phyloP scores from a whole-genome alignment of 2,888 invertebrate genomes.

The Catocala fraxini region DNA sequence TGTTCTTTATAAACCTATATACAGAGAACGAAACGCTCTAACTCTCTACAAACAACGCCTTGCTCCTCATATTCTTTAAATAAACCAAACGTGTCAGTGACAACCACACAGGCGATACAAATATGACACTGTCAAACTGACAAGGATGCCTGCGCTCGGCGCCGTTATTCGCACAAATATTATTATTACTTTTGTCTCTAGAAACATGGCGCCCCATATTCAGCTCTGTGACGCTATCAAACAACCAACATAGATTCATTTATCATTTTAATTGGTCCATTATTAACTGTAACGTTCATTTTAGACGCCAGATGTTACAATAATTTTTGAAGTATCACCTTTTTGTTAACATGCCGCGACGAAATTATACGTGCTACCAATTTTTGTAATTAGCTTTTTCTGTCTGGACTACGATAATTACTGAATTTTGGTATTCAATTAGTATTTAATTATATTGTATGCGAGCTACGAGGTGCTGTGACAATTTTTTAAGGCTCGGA shows the following conservation, averaged over 20 bases:
- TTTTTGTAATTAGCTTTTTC: constrained; percentile 39
- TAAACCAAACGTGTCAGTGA: too few species aligned
- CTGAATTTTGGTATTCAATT: constrained; percentile 4
- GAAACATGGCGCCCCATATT: too few species aligned
- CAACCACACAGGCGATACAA: too few species aligned
- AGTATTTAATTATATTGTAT: neutral
- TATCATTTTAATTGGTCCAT: neutral
- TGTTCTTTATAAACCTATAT: too few species aligned
- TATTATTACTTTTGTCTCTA: too few species aligned
- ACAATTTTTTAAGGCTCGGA: neutral
- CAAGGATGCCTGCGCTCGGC: too few species aligned
- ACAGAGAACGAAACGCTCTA: too few species aligned
- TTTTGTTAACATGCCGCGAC: constrained; percentile 3
- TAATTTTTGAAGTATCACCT: neutral
- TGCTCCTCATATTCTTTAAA: too few species aligned
- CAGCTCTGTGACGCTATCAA: too few species aligned
- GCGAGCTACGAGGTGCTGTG: neutral
- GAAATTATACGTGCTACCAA: constrained; percentile 11
- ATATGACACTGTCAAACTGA: too few species aligned
- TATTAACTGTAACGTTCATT: constrained; percentile 1
- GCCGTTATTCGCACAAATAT: too few species aligned
- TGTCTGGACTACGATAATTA: neutral
- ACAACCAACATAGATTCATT: neutral
- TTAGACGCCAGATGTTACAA: neutral
- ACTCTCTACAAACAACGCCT: too few species aligned